A percentile compares a stretch with the other conserved stretches of the same genome.
Conservation (phyloP, 2,797 vertebrate species). For the Spondyliosoma cantharus region DNA sequence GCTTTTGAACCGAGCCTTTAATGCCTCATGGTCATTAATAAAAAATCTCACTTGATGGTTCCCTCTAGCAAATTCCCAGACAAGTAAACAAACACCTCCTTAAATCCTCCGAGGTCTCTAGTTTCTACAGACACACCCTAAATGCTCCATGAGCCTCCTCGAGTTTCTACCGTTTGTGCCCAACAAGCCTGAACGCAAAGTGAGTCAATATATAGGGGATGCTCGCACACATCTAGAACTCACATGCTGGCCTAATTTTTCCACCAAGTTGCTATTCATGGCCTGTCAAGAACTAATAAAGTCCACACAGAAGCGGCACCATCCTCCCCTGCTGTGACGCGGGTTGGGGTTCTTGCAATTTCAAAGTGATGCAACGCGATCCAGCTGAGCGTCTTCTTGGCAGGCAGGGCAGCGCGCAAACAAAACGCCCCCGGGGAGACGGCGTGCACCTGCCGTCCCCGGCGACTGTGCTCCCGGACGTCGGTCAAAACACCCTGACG, state of each 20-base stretch:
- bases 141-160: constrained; percentile 27
- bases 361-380: constrained; percentile 72
- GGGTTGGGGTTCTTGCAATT: constrained; percentile 50
- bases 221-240: constrained; percentile 20
- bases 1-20: neutral
- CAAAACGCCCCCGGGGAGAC: constrained; percentile 34
- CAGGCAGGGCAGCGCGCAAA: constrained; percentile 25
- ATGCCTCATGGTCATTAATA: constrained; percentile 24
- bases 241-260: constrained; percentile 28
- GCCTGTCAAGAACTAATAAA: constrained; percentile 43
- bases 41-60: constrained; percentile 19
- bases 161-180: constrained; percentile 31
- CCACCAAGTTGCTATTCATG: constrained; percentile 6
- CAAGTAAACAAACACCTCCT: constrained; percentile 51
- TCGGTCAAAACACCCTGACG: constrained; percentile 40
- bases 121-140: no score
- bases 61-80: constrained; percentile 50
- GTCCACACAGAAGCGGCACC: constrained; percentile 5
- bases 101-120: constrained; percentile 21
- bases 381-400: constrained; percentile 57
- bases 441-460: constrained; percentile 73
- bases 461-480: constrained; percentile 35
- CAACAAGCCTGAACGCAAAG: constrained; percentile 9
- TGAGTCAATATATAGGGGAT: neutral
- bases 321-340: constrained; percentile 3